Conservation (phyloP, 2,888 invertebrate genomes). For the Lasioglossum zephyrum region DNA sequence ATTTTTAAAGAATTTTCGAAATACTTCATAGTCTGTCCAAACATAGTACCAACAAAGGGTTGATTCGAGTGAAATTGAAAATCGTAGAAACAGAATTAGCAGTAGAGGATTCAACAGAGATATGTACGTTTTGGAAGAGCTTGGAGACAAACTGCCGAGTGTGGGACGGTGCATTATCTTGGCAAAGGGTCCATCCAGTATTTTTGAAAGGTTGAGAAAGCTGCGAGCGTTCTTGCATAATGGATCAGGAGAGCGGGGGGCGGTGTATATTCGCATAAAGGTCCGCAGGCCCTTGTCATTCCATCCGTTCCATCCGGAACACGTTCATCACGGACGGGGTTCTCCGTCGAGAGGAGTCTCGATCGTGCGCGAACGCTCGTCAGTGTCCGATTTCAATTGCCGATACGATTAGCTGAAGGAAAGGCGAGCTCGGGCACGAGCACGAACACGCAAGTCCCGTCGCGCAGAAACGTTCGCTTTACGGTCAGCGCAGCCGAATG, state of each 20-base stretch:
- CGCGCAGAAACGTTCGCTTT: slow-evolving; percentile 43
- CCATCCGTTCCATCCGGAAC: slow-evolving; percentile 6
- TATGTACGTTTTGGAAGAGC: background rate
- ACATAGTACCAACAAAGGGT: background rate
- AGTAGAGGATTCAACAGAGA: background rate
- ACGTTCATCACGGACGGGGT: slow-evolving; percentile 3
- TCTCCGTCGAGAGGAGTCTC: background rate
- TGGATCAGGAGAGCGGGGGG: background rate
- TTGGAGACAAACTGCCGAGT: background rate
- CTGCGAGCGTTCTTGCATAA: background rate
- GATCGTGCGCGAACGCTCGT: slow-evolving; percentile 3
- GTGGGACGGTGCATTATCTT: background rate
- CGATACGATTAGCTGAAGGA: slow-evolving; percentile 41
- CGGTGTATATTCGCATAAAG: background rate
- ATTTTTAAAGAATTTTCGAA: too few species aligned
- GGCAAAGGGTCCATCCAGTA: background rate
- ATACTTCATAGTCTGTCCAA: background rate
- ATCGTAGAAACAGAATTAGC: background rate
- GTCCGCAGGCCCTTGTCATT: slow-evolving; percentile 1
- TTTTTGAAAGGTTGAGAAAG: slow-evolving; percentile 1
- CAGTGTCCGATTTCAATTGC: slow-evolving; percentile 28
- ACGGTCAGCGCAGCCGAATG: slow-evolving; percentile 42
- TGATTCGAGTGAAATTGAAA: background rate
- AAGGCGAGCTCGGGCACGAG: slow-evolving; percentile 1
- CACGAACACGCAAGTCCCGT: slow-evolving; percentile 11